Evolutionary conservation across 2,888 invertebrate genomes (phyloP).

Genomic region (Diarsia mendica): DNA sequence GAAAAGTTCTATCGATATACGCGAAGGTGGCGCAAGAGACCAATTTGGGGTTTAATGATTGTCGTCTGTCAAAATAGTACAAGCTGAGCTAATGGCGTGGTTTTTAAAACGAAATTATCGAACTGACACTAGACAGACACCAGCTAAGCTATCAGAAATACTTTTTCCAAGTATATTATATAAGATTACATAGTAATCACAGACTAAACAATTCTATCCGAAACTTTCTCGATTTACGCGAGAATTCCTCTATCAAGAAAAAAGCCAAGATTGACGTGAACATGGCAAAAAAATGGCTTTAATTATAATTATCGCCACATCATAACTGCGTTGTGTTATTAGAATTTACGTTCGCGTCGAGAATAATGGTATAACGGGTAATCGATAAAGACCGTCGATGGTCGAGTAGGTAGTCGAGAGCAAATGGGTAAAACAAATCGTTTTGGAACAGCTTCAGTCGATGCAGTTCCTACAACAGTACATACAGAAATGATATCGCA

Average conservation of each 20-base stretch:
- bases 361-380: slow-evolving; percentile 53
- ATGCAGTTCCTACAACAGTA: slow-evolving; percentile 32
- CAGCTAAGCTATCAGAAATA: background rate
- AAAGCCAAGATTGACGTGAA: slow-evolving; percentile 20
- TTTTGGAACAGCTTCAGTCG: slow-evolving; percentile 33
- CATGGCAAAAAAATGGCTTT: slow-evolving; percentile 24
- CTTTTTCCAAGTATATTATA: background rate
- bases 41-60: slow-evolving; percentile 45
- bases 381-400: slow-evolving; percentile 43
- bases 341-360: slow-evolving; percentile 51
- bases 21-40: slow-evolving; percentile 45
- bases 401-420: slow-evolving; percentile 14
- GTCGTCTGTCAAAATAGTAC: slow-evolving; percentile 30
- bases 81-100: background rate
- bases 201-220: slow-evolving; percentile 5
- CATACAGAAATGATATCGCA: slow-evolving; percentile 38
- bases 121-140: background rate
- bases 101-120: background rate
- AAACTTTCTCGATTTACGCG: slow-evolving; percentile 24
- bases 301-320: slow-evolving; percentile 46
- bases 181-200: background rate
- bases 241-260: slow-evolving; percentile 27
- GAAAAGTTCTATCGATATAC: slow-evolving; percentile 72
- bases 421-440: slow-evolving; percentile 47
- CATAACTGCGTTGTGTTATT: slow-evolving; percentile 35